These are phyloP conservation scores for Corydoras sp. DNA, from an alignment of 2,113 vertebrate species.

Conservation along the genomic window DNA sequence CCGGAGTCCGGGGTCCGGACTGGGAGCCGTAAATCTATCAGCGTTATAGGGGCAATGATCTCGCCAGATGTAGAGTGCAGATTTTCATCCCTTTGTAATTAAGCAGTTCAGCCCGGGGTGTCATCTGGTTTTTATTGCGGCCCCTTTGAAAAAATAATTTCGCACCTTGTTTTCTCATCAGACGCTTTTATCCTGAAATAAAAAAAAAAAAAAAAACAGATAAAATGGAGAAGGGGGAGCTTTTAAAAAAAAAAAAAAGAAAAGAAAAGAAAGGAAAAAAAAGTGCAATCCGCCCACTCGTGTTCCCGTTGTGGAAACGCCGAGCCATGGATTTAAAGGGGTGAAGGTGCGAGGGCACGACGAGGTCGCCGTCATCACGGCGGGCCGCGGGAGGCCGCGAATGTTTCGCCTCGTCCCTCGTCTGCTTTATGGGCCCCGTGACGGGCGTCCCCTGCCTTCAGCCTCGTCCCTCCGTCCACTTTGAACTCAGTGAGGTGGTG, in stretches of 20 bases:
- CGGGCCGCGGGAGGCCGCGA: no score
- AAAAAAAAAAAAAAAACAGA: constrained; percentile 44
- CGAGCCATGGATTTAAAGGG: no score
- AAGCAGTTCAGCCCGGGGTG: constrained; percentile 70
- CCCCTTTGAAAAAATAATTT: constrained; percentile 71
- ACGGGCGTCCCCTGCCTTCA: no score
- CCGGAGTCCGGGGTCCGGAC: constrained; percentile 57
- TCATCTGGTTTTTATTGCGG: constrained; percentile 73
- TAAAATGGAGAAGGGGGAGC: constrained; percentile 20
- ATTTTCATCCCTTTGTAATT: constrained; percentile 79
- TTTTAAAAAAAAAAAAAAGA: not conserved
- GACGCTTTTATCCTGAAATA: constrained; percentile 54
- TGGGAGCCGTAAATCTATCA: constrained; percentile 72
- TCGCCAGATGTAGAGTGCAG: constrained; percentile 73
- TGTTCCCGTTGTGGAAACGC: no score
- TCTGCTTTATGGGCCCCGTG: no score
- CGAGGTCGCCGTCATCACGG: no score
- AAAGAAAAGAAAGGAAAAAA: no score
- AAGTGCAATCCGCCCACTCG: no score
- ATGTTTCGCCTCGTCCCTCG: no score
- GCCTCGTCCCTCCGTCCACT: no score
- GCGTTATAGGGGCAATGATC: constrained; percentile 68
- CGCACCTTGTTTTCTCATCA: constrained; percentile 79
- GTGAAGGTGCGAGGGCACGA: no score
- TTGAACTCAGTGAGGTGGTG: no score